Percentiles rank a stretch among this genome's conserved stretches.
These are phyloP conservation scores for Nothocercus julius DNA, from an alignment of 2,113 vertebrate species.

Conservation along the genomic window DNA sequence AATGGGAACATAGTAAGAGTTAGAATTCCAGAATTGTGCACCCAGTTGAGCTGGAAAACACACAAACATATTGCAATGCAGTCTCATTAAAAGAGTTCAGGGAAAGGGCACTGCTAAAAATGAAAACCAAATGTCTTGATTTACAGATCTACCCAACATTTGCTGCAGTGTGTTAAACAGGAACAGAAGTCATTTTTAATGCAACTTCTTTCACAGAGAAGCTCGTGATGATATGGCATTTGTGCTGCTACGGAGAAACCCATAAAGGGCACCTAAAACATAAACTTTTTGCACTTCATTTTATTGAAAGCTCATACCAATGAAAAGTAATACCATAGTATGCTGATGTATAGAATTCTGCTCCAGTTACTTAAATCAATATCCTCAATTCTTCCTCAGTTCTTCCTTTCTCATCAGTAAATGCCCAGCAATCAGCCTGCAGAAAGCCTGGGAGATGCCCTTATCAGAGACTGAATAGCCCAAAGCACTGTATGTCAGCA, in stretches of 20 bases:
- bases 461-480: accelerated
- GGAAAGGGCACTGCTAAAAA: slow-evolving; percentile 67
- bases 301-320: not conserved
- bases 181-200: slow-evolving; percentile 23
- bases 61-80: slow-evolving; percentile 58
- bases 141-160: slow-evolving; percentile 18
- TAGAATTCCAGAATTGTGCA: not conserved
- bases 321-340: not conserved
- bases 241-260: not conserved
- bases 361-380: not conserved
- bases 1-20: slow-evolving; percentile 13
- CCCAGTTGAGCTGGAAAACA: slow-evolving; percentile 56
- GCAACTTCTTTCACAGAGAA: not conserved
- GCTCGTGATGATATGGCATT: not conserved
- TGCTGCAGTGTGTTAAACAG: slow-evolving; percentile 22
- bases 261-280: not conserved
- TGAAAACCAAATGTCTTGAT: slow-evolving; percentile 62
- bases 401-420: not conserved
- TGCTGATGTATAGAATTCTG: not conserved
- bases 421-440: not conserved
- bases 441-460: not conserved
- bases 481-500: not conserved
- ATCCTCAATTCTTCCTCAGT: not conserved
- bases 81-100: slow-evolving; percentile 62
- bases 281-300: not conserved